Base-by-base conservation (phyloP, 1,140 invertebrate species). In the Eumeta japonica region DNA sequence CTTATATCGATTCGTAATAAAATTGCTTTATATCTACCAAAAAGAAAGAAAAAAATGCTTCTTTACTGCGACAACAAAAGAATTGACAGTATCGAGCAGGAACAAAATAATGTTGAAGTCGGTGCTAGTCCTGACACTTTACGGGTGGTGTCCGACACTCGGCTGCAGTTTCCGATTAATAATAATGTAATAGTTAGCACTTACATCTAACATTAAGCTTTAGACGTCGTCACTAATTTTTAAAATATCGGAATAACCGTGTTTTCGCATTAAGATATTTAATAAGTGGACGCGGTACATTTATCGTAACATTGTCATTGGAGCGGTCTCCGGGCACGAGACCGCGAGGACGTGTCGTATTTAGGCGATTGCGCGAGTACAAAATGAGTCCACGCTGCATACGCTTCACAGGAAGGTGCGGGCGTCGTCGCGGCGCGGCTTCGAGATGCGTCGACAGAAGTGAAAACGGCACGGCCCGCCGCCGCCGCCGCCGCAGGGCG, bases 371-470 rank as follows among this genome's bases (percentile, higher is more conserved):
- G 55, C 52, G 48, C 47, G 56, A 70, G 52, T 72, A 68, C 39
- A 72, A 72, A 72, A 72, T 68, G 66, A 62, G 64, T 72, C 64
- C 61, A 60, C 60, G 52, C 40, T 48, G 54, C 48, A 50, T 55
- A 48, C 52, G 55, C 59, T 52, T 72, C 50, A 72, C 35, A 72
- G 64, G 56, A 63, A 72, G 45, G 55, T 61, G 35, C 62, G 52
- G 40, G 54, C 62, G 53, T 68, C 53, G 52, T 62, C 59, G 50
- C 45, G 55, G 46, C 52, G 56, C 34, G 42, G 40, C 49, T 52
- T 57, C 48, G 52, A 39, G 45, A 65, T 62, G 45, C 62, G 62
- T 42, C 55, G 55, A 55, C 66, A 68, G 57, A 72, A 72, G 61
- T 68, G 66, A 47, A 66, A 66, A 35, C 50, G 16, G 31, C 41